Evolutionary conservation across 2,113 vertebrate species (phyloP).

Genomic region (Muntiacus muntjak): DNA sequence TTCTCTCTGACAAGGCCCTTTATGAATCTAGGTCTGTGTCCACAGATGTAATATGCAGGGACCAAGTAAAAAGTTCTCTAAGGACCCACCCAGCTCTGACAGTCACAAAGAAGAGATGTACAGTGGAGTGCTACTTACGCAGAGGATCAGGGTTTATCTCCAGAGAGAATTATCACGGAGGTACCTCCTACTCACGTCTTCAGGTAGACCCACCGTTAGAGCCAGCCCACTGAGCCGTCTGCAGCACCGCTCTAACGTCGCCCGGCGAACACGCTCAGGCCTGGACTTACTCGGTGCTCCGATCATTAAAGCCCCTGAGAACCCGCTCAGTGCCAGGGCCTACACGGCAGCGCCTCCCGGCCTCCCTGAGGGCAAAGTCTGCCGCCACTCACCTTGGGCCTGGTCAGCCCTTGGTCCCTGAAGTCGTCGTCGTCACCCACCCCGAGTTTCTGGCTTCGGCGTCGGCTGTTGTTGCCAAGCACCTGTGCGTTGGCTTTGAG

Average conservation of each 20-base stretch:
- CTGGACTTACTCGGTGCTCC: not conserved
- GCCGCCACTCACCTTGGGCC: slow-evolving; percentile 89
- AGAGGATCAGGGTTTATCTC: not conserved
- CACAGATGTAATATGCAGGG: not conserved
- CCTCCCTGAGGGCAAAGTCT: not conserved
- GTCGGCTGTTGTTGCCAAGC: slow-evolving; percentile 87
- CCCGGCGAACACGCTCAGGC: not conserved
- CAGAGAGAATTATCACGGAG: not conserved
- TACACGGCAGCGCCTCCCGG: rapidly evolving
- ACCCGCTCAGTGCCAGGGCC: not conserved
- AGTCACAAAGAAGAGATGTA: not conserved
- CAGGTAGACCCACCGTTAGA: not conserved
- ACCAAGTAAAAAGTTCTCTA: not conserved
- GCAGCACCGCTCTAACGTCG: not conserved
- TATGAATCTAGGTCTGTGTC: not conserved
- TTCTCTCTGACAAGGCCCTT: not conserved
- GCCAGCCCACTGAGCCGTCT: not conserved
- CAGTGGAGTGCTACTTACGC: not conserved
- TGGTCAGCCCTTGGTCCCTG: slow-evolving; percentile 94
- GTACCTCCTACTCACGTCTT: no score
- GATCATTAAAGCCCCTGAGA: not conserved
- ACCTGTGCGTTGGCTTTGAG: slow-evolving; percentile 94
- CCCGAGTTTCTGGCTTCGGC: slow-evolving; percentile 78
- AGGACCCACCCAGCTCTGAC: not conserved
- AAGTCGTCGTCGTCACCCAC: slow-evolving; percentile 81